Evolutionary conservation across 2,888 invertebrate genomes (phyloP).

Genomic region (Lissonota sp.): DNA sequence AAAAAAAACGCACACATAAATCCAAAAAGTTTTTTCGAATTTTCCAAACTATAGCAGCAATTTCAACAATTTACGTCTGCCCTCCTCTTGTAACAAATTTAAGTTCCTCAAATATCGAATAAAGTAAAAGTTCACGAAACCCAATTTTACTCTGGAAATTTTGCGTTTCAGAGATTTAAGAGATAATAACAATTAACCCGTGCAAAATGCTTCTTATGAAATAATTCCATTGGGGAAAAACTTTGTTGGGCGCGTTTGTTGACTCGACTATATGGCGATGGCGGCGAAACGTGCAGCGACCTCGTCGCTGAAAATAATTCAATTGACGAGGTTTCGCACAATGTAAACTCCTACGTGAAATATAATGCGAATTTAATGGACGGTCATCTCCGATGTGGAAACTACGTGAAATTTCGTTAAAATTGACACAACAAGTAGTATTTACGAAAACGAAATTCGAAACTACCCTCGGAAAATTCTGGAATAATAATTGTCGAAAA

Average conservation of each 20-base stretch:
- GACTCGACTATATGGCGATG: constrained; percentile 58
- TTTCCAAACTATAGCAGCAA: no score
- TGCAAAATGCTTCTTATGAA: constrained; percentile 43
- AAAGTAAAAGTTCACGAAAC: no score
- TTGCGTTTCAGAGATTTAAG: constrained; percentile 18
- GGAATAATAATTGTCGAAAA: no score
- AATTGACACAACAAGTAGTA: no score
- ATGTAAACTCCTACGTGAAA: constrained; percentile 21
- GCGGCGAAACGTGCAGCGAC: constrained; percentile 29
- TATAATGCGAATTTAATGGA: constrained; percentile 4
- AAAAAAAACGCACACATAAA: background rate
- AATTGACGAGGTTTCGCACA: constrained; percentile 22
- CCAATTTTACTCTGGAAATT: constrained; percentile 42
- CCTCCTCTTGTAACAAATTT: no score
- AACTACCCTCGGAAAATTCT: no score
- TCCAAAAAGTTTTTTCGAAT: background rate
- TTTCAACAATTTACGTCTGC: no score
- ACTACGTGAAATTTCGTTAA: no score
- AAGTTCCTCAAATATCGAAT: no score
- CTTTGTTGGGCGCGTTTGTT: constrained; percentile 30
- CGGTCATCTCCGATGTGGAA: background rate
- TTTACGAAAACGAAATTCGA: no score
- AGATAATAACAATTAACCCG: constrained; percentile 1
- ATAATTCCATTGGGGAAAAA: constrained; percentile 25
- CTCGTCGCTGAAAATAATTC: constrained; percentile 51